A percentile compares a stretch with the other conserved stretches of the same genome.
Evolutionary conservation across 2,113 vertebrate species (phyloP).

Genomic region (Otolemur garnettii): DNA sequence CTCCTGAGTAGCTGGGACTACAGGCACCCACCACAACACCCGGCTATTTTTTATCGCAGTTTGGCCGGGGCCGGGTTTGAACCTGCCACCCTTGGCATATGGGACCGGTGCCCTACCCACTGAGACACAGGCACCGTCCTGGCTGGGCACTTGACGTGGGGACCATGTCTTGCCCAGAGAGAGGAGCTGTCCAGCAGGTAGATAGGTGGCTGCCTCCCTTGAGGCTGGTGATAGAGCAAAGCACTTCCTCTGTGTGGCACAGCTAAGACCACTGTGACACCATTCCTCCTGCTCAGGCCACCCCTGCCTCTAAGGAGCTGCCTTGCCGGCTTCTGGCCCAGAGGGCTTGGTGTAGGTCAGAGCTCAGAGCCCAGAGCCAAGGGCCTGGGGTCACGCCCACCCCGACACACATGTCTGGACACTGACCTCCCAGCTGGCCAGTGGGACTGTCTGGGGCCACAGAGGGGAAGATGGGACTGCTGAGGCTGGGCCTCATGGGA

Average conservation of each 20-base stretch:
- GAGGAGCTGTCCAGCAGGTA: not conserved
- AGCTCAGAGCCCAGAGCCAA: not conserved
- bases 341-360: too few relatives aligned
- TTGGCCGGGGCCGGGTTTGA: too few relatives aligned
- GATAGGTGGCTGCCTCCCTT: not conserved
- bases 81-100: too few relatives aligned
- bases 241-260: not conserved
- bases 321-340: not conserved
- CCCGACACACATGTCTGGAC: rapidly evolving
- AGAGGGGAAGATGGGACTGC: not conserved
- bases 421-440: not conserved
- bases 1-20: too few relatives aligned
- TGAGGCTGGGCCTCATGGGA: rapidly evolving
- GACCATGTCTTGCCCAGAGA: too few relatives aligned
- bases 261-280: not conserved
- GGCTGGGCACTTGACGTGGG: rapidly evolving
- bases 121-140: rapidly evolving
- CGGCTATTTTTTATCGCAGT: too few relatives aligned
- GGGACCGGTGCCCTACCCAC: too few relatives aligned
- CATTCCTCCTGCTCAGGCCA: not conserved
- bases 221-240: not conserved
- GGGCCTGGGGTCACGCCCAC: too few relatives aligned
- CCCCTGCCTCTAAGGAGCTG: not conserved
- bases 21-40: too few relatives aligned
- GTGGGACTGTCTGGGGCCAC: not conserved